Evolutionary conservation across 30 jellyfish, hydroid and myxozoan species (phyloP).

Genomic region (Rhopilema esculentum): DNA sequence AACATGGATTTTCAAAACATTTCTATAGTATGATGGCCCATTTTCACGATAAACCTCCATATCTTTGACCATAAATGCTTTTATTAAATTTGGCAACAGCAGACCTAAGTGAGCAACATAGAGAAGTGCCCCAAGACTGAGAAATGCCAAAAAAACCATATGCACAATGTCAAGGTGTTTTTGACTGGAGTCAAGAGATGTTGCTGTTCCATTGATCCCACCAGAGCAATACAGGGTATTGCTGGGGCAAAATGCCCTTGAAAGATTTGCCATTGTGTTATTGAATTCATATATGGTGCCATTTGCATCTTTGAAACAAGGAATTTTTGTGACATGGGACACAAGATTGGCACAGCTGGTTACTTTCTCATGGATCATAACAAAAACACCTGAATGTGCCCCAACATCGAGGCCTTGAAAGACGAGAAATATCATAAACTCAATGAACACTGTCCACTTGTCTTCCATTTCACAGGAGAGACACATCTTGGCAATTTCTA

Average conservation of each 20-base stretch:
- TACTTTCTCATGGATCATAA: constrained; percentile 51
- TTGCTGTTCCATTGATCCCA: constrained; percentile 75
- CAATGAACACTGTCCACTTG: constrained; percentile 82
- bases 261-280: constrained; percentile 46
- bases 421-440: constrained; percentile 75
- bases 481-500: constrained; percentile 56
- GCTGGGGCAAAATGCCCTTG: constrained; percentile 27
- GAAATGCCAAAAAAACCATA: constrained; percentile 56
- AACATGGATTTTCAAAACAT: constrained; percentile 82
- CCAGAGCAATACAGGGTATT: constrained; percentile 62
- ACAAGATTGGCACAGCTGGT: constrained; percentile 45
- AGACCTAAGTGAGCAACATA: constrained; percentile 71
- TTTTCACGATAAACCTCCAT: constrained; percentile 77
- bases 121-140: constrained; percentile 80
- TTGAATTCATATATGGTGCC: constrained; percentile 42
- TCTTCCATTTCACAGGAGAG: constrained; percentile 84
- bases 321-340: constrained; percentile 23
- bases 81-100: constrained; percentile 84
- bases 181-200: constrained; percentile 46
- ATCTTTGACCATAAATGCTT: constrained; percentile 73
- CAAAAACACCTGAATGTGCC: constrained; percentile 85
- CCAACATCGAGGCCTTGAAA: constrained; percentile 90
- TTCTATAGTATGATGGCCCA: constrained; percentile 68
- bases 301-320: constrained; percentile 56
- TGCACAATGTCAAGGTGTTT: constrained; percentile 63